A percentile compares a stretch with the other conserved stretches of the same genome.
These are phyloP conservation scores for Elysia crispata DNA, from an alignment of 2,888 invertebrate species.

Conservation along the genomic window DNA sequence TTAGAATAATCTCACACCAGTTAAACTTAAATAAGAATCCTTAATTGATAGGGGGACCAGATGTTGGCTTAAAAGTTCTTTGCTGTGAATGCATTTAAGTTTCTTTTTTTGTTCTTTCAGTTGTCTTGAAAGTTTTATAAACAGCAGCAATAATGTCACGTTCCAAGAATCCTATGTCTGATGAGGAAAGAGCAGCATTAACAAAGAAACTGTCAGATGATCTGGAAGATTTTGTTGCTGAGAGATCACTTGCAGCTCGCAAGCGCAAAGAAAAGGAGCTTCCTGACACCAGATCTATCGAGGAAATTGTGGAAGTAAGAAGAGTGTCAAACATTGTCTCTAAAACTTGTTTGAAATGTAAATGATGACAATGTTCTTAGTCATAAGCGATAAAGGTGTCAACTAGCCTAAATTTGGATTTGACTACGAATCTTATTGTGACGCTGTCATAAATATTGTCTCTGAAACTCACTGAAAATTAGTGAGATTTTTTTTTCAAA, in stretches of 20 bases:
- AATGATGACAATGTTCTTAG: too few relatives aligned
- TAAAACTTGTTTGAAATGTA: too few relatives aligned
- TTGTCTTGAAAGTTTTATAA: neutral
- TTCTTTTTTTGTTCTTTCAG: neutral
- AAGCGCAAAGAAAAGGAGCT: constrained; percentile 30
- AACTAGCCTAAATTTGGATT: too few relatives aligned
- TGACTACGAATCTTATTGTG: too few relatives aligned
- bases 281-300: constrained; percentile 44
- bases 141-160: constrained; percentile 21
- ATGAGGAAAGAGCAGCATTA: constrained; percentile 44
- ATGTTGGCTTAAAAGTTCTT: neutral
- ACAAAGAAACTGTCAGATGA: constrained; percentile 46
- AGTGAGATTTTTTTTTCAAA: too few relatives aligned
- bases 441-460: too few relatives aligned
- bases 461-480: too few relatives aligned
- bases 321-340: too few relatives aligned
- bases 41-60: too few relatives aligned
- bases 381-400: too few relatives aligned
- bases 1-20: too few relatives aligned
- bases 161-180: constrained; percentile 41
- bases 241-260: constrained; percentile 43
- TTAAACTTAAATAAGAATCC: too few relatives aligned
- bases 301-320: constrained; percentile 50
- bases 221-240: constrained; percentile 52
- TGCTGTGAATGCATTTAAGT: neutral